Base-by-base conservation (phyloP, 1,140 invertebrate species). In the Aphidius ervi region DNA sequence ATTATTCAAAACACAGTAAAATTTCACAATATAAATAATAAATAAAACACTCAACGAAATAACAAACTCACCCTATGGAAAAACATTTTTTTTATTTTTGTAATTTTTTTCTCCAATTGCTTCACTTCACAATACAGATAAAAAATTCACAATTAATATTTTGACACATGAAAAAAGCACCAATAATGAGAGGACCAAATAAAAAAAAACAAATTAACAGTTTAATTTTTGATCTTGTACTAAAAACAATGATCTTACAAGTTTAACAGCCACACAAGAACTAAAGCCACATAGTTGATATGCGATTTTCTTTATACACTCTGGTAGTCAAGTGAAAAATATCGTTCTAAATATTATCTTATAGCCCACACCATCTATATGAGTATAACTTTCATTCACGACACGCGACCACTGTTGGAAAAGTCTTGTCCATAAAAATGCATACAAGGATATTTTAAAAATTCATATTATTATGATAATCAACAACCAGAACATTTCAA, bases 341-440 rank as follows among this genome's bases (percentile, higher is more conserved):
- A 79, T 80, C 75, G 78, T 80, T 79, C 78, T 80, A 80, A 79
- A 80, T 80, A 80, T 78, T 79, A 79, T 76, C 74, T 70, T 74
- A 70, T 65, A 76, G 67, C 71, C 70, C 67, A 64, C 61, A 56
- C 50, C 55, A 65, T 50, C 49, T 41, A 31, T 31, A 31, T 31
- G 1, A 70, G 62, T 72, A 74, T 78, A 4, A 80, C 78, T 80
- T 80, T 80, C 78, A 80, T 80, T 80, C 73, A 73, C 67, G 72
- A 77, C 76, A 79, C 77, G 76, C 78, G 71, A 79, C 68, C 67
- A 58, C 55, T 57, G 68, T 59, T 63, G 77, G 57, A 67, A 72
- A 79, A 78, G 65, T 79, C 40, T 79, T 77, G 76, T 76, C 77
- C 65, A 58, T 23, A 52, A 43, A 40, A 45, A 57, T 61, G 23